Evolutionary conservation across 2,113 vertebrate species (phyloP), one percentile per base, ranked within the genome.

Genomic region (Peromyscus californicus): DNA sequence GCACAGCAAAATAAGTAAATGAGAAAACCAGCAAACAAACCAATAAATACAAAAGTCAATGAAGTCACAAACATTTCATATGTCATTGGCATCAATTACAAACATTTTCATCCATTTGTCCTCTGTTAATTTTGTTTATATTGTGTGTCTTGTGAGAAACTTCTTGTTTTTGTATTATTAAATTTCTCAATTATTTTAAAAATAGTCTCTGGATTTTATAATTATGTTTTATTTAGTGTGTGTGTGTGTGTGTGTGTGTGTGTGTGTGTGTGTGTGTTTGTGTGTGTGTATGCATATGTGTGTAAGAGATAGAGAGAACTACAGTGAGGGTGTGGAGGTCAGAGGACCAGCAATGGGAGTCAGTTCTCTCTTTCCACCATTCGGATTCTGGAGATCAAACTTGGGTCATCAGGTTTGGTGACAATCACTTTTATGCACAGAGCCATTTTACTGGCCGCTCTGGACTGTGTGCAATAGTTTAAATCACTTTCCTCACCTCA

Each of bases 381-480:
- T 13, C 10, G 12, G 26, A 48, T 7, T 16, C 42, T 65, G n/a
- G n/a, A 31, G 39, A 31, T 31, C n/a, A 63, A 63, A 85, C n/a
- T 65, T 0, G 2, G 13, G 59, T 11, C 59, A 65, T 29, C 26
- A 42, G 16, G 15, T 42, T 29, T 17, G 57, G 15, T 84, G 11
- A 42, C 59, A 84, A 42, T 84, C 82, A 15, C 7, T 29, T 63
- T 84, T 42, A 63, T 42, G 3, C 24, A 29, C 4, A 2, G 54
- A 65, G 26, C 15, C 82, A 63, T 65, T 61, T 42, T 42, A 29
- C 15, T 31, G 59, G n/a, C 24, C 59, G 4, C 54, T 94, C 54
- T 76, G 57, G 17, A 94, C 76, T 89, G 75, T 65, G 16, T 83
- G 26, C 48, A n/a, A 93, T 65, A 87, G 29, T 88, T 90, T 93